Evolutionary conservation across 2,888 invertebrate genomes (phyloP), one percentile per base, ranked within the genome.

Genomic region (Ctena decussata): DNA sequence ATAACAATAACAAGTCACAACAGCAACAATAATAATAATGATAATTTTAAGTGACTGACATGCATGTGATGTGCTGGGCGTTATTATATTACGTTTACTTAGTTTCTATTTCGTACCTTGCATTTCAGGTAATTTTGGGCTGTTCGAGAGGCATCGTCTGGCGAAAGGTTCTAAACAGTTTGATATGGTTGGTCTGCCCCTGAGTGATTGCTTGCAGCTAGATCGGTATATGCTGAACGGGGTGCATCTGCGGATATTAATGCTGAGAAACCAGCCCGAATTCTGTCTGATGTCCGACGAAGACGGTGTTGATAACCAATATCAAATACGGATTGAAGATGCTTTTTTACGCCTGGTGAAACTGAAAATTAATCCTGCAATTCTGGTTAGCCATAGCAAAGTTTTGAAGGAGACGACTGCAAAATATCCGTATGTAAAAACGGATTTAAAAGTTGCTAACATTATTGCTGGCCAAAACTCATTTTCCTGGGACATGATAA

Each of bases 191-290:
- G 73, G 73, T 18, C 49, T 73, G 15, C 73, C 73, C 12, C 46
- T 73, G 41, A 46, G 27, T 5, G 73, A 73, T 32, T 46, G 44
- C n/a, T 2, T n/a, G n/a, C n/a, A n/a, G n/a, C n/a, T n/a, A n/a
- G n/a, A n/a, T n/a, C n/a, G n/a, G n/a, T n/a, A n/a, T 73, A 44
- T 73, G 30, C 35, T 73, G 18, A 73, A 73, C 32, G 73, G 73
- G 0, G 41, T 71, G 37, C 71, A 41, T 27, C 18, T 30, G 30
- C 49, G 46, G 27, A 49, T 41, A 35, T 46, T n/a, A 30, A 53
- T 53, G 53, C n/a, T 53, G 12, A 21, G 53, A n/a, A 53, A 53
- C n/a, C 53, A 53, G 53, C 21, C 53, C 5, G 53, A 53, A 15
- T 53, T 53, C n/a, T 53, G 53, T n/a, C n/a, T 53, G 8, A 53